These are phyloP conservation scores for Heterodera filipjevi DNA, from an alignment of 2,888 invertebrate species.

Conservation along the genomic window DNA sequence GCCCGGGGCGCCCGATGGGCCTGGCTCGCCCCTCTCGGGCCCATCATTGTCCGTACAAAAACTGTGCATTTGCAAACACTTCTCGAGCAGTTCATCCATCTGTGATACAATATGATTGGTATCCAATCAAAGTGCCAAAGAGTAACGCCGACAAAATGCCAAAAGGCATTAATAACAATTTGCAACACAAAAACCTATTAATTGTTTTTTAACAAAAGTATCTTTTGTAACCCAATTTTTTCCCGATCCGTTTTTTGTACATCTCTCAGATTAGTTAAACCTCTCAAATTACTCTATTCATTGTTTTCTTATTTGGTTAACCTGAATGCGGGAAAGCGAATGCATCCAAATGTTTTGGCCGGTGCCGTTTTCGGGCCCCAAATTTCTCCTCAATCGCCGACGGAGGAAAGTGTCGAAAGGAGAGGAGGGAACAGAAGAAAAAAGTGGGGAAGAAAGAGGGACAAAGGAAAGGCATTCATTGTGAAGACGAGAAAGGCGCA, in stretches of 20 bases:
- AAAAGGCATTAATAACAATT: background rate
- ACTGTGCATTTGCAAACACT: conserved; percentile 60
- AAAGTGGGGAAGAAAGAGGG: background rate
- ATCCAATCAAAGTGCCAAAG: too few species aligned
- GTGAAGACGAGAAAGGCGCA: conserved; percentile 20
- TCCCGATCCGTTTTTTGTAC: too few species aligned
- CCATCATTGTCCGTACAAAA: conserved; percentile 57
- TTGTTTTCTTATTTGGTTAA: conserved; percentile 4
- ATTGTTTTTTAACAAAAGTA: too few species aligned
- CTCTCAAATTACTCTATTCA: too few species aligned
- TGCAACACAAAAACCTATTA: background rate
- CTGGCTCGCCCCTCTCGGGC: conserved; percentile 42
- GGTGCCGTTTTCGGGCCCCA: conserved; percentile 7
- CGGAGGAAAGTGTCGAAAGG: background rate
- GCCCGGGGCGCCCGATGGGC: conserved; percentile 44
- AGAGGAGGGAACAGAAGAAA: background rate
- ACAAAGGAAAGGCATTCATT: background rate
- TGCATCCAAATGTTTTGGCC: conserved; percentile 44
- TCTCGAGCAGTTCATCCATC: conserved; percentile 59
- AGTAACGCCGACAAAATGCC: too few species aligned
- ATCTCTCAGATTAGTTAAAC: too few species aligned
- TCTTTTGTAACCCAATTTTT: too few species aligned
- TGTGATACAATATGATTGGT: too few species aligned
- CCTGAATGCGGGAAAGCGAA: conserved; percentile 48
- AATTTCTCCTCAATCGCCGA: background rate